These are phyloP conservation scores for Tiliacea aurago DNA, from an alignment of 2,888 invertebrate genomes.

Conservation along the genomic window DNA sequence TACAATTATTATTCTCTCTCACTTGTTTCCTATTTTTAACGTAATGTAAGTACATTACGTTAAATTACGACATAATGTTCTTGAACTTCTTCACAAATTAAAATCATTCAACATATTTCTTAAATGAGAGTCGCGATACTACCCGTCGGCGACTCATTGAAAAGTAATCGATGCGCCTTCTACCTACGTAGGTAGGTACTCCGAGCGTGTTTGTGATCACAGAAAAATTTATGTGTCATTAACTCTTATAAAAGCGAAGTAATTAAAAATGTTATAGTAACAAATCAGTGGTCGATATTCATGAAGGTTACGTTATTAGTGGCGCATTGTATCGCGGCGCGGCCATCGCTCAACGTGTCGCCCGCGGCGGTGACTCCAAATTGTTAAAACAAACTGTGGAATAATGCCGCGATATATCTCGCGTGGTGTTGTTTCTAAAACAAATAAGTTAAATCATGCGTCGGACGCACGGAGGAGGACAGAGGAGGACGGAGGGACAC, in stretches of 20 bases:
- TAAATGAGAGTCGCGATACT: background rate
- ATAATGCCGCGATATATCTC: constrained; percentile 84
- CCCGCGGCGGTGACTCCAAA: constrained; percentile 75
- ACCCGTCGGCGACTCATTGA: background rate
- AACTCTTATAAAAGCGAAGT: constrained; percentile 66
- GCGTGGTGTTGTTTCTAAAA: constrained; percentile 81
- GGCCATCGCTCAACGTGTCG: constrained; percentile 69
- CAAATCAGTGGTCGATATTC: constrained; percentile 72
- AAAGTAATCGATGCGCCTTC: constrained; percentile 25
- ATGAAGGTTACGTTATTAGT: constrained; percentile 71
- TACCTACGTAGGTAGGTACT: constrained; percentile 13
- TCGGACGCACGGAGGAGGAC: constrained; percentile 50
- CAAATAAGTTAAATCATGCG: constrained; percentile 86
- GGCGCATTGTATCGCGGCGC: constrained; percentile 67
- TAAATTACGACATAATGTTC: constrained; percentile 16
- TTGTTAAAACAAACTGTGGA: constrained; percentile 78
- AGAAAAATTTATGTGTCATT: constrained; percentile 52
- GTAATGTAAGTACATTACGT: constrained; percentile 47
- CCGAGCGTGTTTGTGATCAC: constrained; percentile 36
- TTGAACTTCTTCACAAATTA: constrained; percentile 21
- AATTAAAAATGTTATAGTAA: constrained; percentile 72
- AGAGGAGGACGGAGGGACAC: constrained; percentile 62
- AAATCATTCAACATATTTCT: constrained; percentile 22
- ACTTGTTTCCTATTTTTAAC: constrained; percentile 52
- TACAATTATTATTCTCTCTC: constrained; percentile 52